Base-by-base conservation (phyloP, 2,797 vertebrate species). In the Bufotes viridis region DNA sequence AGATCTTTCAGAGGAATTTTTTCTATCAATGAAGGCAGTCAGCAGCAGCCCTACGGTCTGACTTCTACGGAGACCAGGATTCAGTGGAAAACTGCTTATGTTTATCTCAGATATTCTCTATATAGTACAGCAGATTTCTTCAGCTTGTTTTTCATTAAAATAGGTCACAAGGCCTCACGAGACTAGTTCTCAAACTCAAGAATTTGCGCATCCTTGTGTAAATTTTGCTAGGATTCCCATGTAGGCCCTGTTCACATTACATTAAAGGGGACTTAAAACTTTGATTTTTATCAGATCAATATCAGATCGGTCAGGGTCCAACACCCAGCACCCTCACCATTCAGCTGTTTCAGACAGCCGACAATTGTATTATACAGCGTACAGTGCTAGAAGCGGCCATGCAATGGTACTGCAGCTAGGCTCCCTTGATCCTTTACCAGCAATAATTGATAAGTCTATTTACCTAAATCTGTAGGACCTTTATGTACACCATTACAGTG, bases 141-240 rank as follows among this genome's bases (percentile, higher is more conserved):
- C 51, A 49, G 69, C 42, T 82, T 72, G 67, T 57, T 87, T 75
- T 57, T 34, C 34, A 82, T 74, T 87, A 63, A 87, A 87, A 82
- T 87, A 87, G 86, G 86, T 81, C 86, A 87, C 78, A 63, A 29
- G 53, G 79, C 53, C 63, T 75, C 79, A 26, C 63, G 67, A 87
- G 86, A 81, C 18, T 6, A 74, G 24, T 14, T 74, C n/a, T 74
- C 10, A 61, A 49, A 55, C 58, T 3, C 7, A 75, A 74, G 55
- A 22, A 74, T 81, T 61, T 72, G 55, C 74, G 61, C 24, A 81
- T 81, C 20, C 34, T 81, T 58, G 74, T 87, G 79, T 82, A 82
- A 81, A 53, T 75, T 63, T 75, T 17, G 17, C 57, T n/a, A 81
- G 42, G 57, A 53, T 67, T 74, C 29, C 67, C 81, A 63, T 61